Evolutionary conservation across 2,113 vertebrate genomes (phyloP), one percentile per base, ranked within the genome.

Genomic region (Antennarius striatus): DNA sequence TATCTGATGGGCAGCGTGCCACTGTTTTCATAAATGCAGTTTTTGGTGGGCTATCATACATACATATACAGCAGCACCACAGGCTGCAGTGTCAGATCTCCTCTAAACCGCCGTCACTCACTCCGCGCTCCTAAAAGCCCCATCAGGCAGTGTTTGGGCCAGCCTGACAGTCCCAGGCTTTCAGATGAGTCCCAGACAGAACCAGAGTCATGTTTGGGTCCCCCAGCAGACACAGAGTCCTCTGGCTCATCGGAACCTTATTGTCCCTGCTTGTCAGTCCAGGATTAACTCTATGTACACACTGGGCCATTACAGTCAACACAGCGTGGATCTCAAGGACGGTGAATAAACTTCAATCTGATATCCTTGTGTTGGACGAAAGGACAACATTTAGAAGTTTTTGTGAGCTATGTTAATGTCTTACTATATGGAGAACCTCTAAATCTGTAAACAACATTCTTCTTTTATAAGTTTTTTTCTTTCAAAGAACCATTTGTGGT

Each of bases 21-120:
- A 86, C 84, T 88, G 88, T 90, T 90, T 90, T 91, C 85, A 89
- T 92, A 90, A 91, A 88, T 81, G 89, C 77, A 72, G 79, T 70
- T 85, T 90, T 82, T 74, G 87, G 84, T 86, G 80, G 80, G 74
- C 75, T 46, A 71, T 82, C 75, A 79, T 86, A 84, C 75, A 83
- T 86, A 81, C 86, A 88, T 90, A 90, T 90, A 91, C 88, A 89
- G 81, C 86, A 79, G 86, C 88, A 78, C 71, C 79, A 78, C 83
- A 84, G 88, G 77, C 86, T 73, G 76, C 73, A 47, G 80, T 86
- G 86, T 89, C 90, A 89, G 74, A 84, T 85, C 87, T 81, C 79
- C 74, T 85, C 75, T 83, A 88, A 83, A 86, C 81, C 83, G 80
- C 87, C 56, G 87, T 91, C 90, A 91, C 62, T 91, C 85, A 89